phyloP scores from a whole-genome alignment of 2,113 vertebrate genomes.

The Pseudopipra pipra region DNA sequence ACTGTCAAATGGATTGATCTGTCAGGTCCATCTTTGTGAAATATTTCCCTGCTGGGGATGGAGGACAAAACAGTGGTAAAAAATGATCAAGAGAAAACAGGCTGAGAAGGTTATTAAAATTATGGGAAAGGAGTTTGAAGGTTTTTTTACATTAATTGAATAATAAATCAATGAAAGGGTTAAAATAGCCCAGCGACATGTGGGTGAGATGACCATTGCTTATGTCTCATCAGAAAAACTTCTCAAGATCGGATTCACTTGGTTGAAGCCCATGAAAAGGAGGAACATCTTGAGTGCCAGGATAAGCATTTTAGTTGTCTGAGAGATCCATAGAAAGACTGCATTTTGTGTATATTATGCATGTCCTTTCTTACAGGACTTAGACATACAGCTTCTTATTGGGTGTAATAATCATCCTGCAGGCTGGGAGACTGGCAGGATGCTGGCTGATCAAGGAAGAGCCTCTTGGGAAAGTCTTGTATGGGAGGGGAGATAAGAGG shows the following conservation, averaged over 20 bases:
- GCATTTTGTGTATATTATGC: neutral
- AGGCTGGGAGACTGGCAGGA: neutral
- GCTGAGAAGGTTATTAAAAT: neutral
- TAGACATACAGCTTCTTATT: neutral
- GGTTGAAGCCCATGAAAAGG: neutral
- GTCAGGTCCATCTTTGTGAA: neutral
- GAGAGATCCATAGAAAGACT: neutral
- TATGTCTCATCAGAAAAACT: neutral
- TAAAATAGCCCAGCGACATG: rapidly evolving
- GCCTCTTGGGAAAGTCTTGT: neutral
- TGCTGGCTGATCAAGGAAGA: neutral
- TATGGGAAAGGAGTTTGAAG: neutral
- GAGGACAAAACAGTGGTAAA: neutral
- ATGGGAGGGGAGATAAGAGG: neutral
- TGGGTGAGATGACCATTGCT: neutral
- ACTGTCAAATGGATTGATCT: neutral
- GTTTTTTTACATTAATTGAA: neutral
- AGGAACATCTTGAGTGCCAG: neutral
- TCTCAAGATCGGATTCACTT: neutral
- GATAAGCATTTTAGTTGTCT: neutral
- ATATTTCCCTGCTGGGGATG: neutral
- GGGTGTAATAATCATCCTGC: neutral
- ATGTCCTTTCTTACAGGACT: neutral
- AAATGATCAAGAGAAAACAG: neutral
- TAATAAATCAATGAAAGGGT: neutral